Conservation (phyloP, 2,888 invertebrate species). For the Heliconius cydno region DNA sequence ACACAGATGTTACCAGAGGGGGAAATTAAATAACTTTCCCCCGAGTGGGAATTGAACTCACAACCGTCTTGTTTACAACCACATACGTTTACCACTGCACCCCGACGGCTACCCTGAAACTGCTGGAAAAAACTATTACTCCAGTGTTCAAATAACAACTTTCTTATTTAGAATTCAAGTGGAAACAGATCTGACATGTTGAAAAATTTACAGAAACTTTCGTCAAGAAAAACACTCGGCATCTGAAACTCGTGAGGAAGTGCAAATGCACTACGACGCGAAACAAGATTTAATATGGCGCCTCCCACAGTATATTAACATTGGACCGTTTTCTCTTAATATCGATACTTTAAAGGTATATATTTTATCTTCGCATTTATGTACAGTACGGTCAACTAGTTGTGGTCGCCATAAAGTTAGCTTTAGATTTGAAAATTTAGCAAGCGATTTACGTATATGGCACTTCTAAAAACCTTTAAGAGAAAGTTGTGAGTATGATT, state of each 20-base stretch:
- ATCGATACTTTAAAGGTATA: constrained; percentile 84
- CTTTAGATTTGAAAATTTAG: too few species aligned
- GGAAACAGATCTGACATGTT: background rate
- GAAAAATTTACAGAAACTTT: constrained; percentile 57
- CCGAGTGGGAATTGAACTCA: background rate
- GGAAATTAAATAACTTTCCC: background rate
- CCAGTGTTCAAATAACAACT: too few species aligned
- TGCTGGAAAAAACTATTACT: too few species aligned
- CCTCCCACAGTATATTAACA: constrained; percentile 88
- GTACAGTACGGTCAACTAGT: too few species aligned
- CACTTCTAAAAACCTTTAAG: too few species aligned
- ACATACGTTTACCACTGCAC: background rate
- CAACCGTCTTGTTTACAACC: background rate
- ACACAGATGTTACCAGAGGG: background rate
- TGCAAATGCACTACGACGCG: constrained; percentile 86
- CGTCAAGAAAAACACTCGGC: constrained; percentile 86
- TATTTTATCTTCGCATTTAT: background rate
- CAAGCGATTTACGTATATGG: too few species aligned
- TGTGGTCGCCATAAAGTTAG: too few species aligned
- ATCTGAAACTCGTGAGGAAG: constrained; percentile 87
- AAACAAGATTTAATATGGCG: constrained; percentile 86
- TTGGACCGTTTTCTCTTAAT: constrained; percentile 90
- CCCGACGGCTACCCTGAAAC: background rate
- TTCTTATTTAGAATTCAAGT: too few species aligned
- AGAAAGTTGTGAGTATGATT: too few species aligned